phyloP scores from a whole-genome alignment of 2,888 invertebrate species.

The Anoncus sp. region DNA sequence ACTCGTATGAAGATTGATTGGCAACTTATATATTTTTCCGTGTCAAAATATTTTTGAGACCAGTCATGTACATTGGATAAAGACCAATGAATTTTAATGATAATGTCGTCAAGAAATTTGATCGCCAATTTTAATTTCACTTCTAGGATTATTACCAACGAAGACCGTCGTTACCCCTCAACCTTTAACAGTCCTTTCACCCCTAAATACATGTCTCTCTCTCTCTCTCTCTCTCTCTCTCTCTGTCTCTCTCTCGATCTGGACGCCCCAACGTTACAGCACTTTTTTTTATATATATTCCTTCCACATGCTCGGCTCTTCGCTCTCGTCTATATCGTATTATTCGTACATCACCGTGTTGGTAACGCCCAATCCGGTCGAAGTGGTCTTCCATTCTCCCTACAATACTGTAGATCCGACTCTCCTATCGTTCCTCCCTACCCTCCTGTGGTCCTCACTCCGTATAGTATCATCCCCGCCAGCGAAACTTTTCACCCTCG shows the following conservation, averaged over 20 bases:
- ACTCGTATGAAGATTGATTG: no score
- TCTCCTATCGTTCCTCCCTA: neutral
- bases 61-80: no score
- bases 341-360: slow-evolving; percentile 36
- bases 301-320: neutral
- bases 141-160: neutral
- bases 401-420: neutral
- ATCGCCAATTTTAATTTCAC: neutral
- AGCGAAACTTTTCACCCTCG: slow-evolving; percentile 28
- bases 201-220: neutral
- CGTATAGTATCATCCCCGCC: neutral
- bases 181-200: neutral
- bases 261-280: neutral
- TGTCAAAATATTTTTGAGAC: no score
- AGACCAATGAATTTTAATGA: no score
- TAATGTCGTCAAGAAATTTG: neutral
- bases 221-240: slow-evolving; percentile 1
- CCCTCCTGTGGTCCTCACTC: slow-evolving; percentile 1
- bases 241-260: neutral
- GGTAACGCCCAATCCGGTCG: slow-evolving; percentile 46
- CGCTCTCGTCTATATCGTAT: slow-evolving; percentile 28
- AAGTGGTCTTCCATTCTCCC: slow-evolving; percentile 51
- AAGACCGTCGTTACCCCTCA: neutral
- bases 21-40: no score
- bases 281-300: neutral